Percentiles rank a stretch among this genome's conserved stretches.
Evolutionary conservation across 2,113 vertebrate species (phyloP).

Genomic region (Murina feae): DNA sequence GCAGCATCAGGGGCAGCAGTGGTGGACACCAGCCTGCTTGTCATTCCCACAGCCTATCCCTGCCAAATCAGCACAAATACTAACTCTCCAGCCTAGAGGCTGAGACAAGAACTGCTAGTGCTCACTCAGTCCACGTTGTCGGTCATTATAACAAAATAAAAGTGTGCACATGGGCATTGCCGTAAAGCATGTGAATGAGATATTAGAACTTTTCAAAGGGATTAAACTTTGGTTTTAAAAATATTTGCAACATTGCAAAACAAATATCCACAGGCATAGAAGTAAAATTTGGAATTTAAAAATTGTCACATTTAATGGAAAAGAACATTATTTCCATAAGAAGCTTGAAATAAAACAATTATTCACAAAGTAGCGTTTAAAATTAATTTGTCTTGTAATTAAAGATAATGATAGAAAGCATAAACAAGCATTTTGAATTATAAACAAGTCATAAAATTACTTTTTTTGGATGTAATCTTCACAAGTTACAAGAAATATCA

Average conservation of each 20-base stretch:
- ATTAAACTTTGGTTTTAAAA: not conserved
- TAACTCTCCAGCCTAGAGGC: not conserved
- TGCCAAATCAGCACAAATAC: not conserved
- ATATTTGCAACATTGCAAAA: not conserved
- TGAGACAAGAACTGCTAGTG: not conserved
- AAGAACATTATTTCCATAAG: not conserved
- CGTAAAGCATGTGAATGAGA: not conserved
- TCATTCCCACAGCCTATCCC: not conserved
- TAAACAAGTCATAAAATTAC: not conserved
- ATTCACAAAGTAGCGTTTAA: not conserved
- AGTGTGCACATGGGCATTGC: not conserved
- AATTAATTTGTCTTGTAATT: not conserved
- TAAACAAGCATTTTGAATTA: not conserved
- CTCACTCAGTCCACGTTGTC: not conserved
- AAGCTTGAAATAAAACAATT: not conserved
- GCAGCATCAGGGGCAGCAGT: too few relatives aligned
- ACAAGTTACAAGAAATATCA: not conserved
- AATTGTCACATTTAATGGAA: not conserved
- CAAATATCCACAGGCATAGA: not conserved
- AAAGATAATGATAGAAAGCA: not conserved
- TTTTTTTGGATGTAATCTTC: not conserved
- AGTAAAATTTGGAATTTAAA: not conserved
- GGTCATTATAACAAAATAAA: conserved; percentile 11
- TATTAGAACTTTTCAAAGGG: not conserved
- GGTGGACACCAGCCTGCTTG: not conserved